Percentiles rank a stretch among this genome's conserved stretches.
Evolutionary conservation across 2,113 vertebrate species (phyloP).

Genomic region (Notechis scutatus): DNA sequence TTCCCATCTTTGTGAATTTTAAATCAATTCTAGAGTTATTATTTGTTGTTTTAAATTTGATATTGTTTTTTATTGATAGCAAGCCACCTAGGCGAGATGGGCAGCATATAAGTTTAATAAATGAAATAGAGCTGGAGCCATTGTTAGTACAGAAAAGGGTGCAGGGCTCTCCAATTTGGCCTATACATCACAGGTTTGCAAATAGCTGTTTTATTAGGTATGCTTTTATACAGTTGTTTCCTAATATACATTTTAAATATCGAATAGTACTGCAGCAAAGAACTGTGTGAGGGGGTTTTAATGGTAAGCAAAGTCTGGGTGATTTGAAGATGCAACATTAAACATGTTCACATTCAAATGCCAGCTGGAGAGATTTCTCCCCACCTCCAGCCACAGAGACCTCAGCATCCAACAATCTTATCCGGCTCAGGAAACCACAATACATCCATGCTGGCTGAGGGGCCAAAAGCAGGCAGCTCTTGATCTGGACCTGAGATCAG

Average conservation of each 20-base stretch:
- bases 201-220: background rate
- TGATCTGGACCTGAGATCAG: conserved; percentile 63
- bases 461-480: conserved; percentile 55
- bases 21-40: background rate
- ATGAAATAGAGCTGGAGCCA: background rate
- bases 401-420: conserved; percentile 47
- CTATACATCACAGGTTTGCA: background rate
- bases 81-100: background rate
- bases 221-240: background rate
- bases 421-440: conserved; percentile 33
- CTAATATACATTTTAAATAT: background rate
- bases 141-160: background rate
- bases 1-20: background rate
- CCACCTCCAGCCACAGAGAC: conserved; percentile 52
- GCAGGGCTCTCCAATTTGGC: background rate
- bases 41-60: background rate
- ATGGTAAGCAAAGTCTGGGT: background rate
- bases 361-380: conserved; percentile 41
- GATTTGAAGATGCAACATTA: background rate
- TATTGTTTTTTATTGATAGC: background rate
- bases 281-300: background rate
- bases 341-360: background rate
- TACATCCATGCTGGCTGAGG: conserved; percentile 42
- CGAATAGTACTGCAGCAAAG: background rate
- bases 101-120: background rate